Conservation (phyloP, 2,888 invertebrate species). For the Sesia apiformis region DNA sequence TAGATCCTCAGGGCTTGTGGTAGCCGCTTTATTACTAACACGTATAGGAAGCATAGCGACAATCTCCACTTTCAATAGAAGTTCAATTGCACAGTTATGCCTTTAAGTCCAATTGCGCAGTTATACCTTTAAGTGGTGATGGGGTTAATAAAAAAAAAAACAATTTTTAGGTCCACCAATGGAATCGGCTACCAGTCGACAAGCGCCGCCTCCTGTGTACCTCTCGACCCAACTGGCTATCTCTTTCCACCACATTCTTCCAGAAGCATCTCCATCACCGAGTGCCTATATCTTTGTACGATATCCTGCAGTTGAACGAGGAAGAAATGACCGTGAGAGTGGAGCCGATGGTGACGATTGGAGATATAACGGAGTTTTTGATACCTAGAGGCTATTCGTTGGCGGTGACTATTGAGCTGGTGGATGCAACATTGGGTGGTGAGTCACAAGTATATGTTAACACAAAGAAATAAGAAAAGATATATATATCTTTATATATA, state of each 20-base stretch:
- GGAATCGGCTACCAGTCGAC: constrained; percentile 60
- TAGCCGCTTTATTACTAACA: too few relatives aligned
- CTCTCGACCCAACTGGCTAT: constrained; percentile 80
- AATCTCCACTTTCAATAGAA: too few relatives aligned
- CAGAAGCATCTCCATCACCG: constrained; percentile 77
- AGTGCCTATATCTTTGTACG: constrained; percentile 74
- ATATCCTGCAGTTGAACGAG: constrained; percentile 76
- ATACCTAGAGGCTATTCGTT: constrained; percentile 79
- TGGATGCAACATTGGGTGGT: constrained; percentile 80
- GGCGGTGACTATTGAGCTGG: constrained; percentile 80
- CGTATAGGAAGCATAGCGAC: too few relatives aligned
- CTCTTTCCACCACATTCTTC: constrained; percentile 79
- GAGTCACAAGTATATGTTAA: constrained; percentile 1
- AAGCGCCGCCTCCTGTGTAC: constrained; percentile 76
- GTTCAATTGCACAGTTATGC: too few relatives aligned
- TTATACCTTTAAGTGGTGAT: too few relatives aligned
- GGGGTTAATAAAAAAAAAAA: too few relatives aligned
- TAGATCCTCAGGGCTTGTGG: too few relatives aligned
- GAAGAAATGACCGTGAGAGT: constrained; percentile 73
- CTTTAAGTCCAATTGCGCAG: too few relatives aligned
- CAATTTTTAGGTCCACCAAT: constrained; percentile 63
- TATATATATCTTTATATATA: too few relatives aligned
- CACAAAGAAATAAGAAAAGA: neutral
- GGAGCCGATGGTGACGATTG: constrained; percentile 80
- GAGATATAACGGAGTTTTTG: constrained; percentile 77